Conservation (phyloP, 2,113 vertebrate genomes). For the Mirza zaza region DNA sequence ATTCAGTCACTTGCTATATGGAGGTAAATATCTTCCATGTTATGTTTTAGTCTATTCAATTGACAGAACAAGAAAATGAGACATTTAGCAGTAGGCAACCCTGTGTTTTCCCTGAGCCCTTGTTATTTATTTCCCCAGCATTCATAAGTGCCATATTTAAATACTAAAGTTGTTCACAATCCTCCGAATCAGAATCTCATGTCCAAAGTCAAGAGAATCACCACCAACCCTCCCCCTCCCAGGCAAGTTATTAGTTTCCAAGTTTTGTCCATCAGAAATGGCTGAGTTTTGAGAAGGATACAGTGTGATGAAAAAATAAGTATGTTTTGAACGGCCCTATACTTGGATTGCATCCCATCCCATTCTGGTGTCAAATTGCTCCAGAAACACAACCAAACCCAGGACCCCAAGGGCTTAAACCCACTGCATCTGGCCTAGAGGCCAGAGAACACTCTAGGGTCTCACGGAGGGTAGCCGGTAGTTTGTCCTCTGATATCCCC, state of each 20-base stretch:
- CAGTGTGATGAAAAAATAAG: background rate
- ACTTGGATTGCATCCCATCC: background rate
- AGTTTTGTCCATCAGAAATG: background rate
- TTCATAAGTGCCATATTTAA: background rate
- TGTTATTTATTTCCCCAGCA: background rate
- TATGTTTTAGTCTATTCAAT: background rate
- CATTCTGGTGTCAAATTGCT: background rate
- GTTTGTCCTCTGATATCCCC: background rate
- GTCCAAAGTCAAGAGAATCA: background rate
- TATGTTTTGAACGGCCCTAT: background rate
- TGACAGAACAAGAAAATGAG: background rate
- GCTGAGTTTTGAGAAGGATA: background rate
- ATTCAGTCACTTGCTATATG: background rate
- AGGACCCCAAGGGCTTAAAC: background rate
- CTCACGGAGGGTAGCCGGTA: background rate
- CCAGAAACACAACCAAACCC: background rate
- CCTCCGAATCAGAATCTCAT: background rate
- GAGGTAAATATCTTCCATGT: background rate
- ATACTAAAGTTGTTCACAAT: background rate
- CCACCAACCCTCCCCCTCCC: background rate
- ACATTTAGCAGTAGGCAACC: background rate
- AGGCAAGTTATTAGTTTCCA: background rate
- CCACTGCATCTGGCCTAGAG: background rate
- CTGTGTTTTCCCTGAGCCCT: background rate
- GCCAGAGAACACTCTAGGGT: background rate